Base-by-base conservation (phyloP, 2,113 vertebrate species). In the Catharus fuscescens region DNA sequence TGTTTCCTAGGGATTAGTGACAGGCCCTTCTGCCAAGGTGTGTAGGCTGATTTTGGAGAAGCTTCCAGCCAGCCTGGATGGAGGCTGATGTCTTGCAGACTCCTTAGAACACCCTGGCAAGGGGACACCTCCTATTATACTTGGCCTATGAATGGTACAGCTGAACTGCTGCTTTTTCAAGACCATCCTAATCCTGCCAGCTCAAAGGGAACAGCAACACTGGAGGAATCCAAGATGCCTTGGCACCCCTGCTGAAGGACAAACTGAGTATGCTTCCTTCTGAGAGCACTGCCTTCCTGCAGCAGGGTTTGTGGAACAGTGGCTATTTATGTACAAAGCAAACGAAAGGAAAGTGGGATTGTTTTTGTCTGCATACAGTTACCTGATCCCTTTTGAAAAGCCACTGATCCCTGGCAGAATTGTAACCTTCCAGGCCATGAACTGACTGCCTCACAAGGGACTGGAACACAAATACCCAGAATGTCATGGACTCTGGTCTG, bases 31-130 rank as follows among this genome's bases (percentile, higher is more conserved):
- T 96, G 94, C 93, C 91, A 93, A 88, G 79, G 92, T 83, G 79
- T 70, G 90, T 94, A 73, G 93, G 93, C 57, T 96, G 93, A 67
- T 83, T 93, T 81, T 93, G 90, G 82, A 92, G 69, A 83, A 80
- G 69, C 47, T 66, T 70, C 56, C 74, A 84, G 82, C 48, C 85
- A 86, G 67, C 47, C 73, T 88, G 52, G 59, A 44, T 70, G 64
- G 76, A 86, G 56, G 64, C 50, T 90, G 80, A 56, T 80, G 65
- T 83, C 86, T 93, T 88, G 53, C 85, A 78, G 82, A 11, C 76
- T 74, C 80, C 69, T 40, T 21, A 86, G 76, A 93, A 18, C 47
- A 48, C 56, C 18, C 20, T 73, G 90, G 76, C 76, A 80, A 42
- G 1, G 0, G 52, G 21, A 90, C 64, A 34, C 40, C 86, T 93